These are phyloP conservation scores for Blera fallax DNA, from an alignment of 2,888 invertebrate species.

Conservation along the genomic window DNA sequence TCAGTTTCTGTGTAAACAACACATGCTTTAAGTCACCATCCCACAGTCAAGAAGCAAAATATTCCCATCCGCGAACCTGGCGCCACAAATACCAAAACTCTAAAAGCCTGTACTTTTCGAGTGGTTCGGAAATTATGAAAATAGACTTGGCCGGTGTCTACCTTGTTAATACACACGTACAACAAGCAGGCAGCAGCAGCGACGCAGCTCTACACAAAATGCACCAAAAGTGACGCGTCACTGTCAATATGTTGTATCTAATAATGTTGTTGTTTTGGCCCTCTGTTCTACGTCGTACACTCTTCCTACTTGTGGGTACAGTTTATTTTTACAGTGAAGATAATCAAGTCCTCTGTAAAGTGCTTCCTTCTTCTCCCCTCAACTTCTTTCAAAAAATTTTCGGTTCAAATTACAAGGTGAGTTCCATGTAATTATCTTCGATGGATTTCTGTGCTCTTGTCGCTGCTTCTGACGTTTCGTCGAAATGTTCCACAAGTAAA, in stretches of 20 bases:
- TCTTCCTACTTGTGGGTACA: conserved; percentile 39
- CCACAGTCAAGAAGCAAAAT: conserved; percentile 64
- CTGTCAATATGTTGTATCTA: conserved; percentile 77
- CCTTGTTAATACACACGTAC: conserved; percentile 33
- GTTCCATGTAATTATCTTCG: conserved; percentile 74
- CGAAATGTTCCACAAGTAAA: conserved; percentile 54
- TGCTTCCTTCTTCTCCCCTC: conserved; percentile 66
- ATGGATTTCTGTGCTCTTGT: conserved; percentile 58
- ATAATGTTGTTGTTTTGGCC: conserved; percentile 70
- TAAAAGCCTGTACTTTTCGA: conserved; percentile 70
- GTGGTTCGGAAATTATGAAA: conserved; percentile 65
- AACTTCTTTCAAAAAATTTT: conserved; percentile 38
- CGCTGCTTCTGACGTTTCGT: conserved; percentile 62
- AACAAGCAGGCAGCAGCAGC: conserved; percentile 21
- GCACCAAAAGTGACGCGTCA: conserved; percentile 79
- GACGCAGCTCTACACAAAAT: conserved; percentile 50
- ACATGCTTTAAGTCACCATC: conserved; percentile 70
- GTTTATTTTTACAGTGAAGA: conserved; percentile 69
- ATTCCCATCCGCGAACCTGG: conserved; percentile 68
- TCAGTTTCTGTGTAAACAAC: conserved; percentile 81
- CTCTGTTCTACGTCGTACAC: conserved; percentile 51
- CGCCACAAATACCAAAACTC: conserved; percentile 68
- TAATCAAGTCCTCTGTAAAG: conserved; percentile 70
- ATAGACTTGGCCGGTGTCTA: conserved; percentile 57
- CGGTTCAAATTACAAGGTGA: conserved; percentile 81